phyloP scores from a whole-genome alignment of 2,797 vertebrate genomes.

The Schizopygopsis malacanthus region DNA sequence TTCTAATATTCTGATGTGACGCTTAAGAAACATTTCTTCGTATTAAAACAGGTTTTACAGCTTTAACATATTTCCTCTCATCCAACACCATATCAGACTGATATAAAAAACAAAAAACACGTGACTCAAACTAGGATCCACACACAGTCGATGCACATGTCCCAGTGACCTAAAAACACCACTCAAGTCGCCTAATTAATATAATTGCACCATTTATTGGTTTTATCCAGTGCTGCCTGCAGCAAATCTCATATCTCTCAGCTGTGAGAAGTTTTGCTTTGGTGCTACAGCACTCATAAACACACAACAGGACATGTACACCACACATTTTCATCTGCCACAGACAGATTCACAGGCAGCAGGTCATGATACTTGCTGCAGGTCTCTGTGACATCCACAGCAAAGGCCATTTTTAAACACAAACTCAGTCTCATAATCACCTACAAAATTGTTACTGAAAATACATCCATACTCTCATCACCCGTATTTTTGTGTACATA shows the following conservation, averaged over 20 bases:
- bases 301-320: constrained; percentile 9
- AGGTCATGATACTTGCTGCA: constrained; percentile 6
- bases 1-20: not conserved
- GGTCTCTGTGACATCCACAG: constrained; percentile 26
- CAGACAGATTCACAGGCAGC: not conserved
- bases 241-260: not conserved
- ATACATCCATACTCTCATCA: too few relatives aligned
- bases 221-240: constrained; percentile 12
- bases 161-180: constrained; percentile 45
- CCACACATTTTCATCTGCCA: not conserved
- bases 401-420: not conserved
- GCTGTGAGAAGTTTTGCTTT: not conserved
- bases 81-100: not conserved
- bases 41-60: not conserved
- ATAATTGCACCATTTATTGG: constrained; percentile 22
- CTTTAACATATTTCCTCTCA: not conserved
- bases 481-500: too few relatives aligned
- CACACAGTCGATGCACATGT: constrained; percentile 15
- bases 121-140: constrained; percentile 9
- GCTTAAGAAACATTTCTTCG: not conserved
- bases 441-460: too few relatives aligned
- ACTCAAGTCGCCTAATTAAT: not conserved
- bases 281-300: not conserved
- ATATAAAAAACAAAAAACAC: not conserved
- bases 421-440: too few relatives aligned